A percentile compares a stretch with the other conserved stretches of the same genome.
Evolutionary conservation across 2,888 invertebrate genomes (phyloP).

Genomic region (Mylabris sibirica): DNA sequence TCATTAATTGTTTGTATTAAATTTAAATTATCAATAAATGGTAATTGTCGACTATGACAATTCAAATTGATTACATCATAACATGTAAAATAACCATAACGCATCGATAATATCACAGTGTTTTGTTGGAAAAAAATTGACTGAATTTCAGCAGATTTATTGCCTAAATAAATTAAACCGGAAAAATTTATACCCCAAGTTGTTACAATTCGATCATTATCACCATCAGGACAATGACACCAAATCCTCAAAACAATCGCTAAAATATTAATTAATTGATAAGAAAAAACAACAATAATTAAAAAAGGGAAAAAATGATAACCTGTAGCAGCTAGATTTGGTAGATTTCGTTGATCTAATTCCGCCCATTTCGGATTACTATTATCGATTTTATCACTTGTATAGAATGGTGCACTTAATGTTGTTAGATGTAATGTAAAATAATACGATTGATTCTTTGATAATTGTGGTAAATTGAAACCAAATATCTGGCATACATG

Average conservation of each 20-base stretch:
- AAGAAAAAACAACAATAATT: not conserved
- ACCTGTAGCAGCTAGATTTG: slow-evolving; percentile 61
- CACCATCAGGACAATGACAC: slow-evolving; percentile 51
- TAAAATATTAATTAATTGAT: slow-evolving; percentile 24
- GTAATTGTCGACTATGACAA: slow-evolving; percentile 48
- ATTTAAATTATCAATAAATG: slow-evolving; percentile 55
- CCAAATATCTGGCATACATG: slow-evolving; percentile 80
- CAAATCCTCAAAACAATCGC: slow-evolving; percentile 63
- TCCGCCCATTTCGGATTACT: slow-evolving; percentile 84
- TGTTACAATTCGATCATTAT: slow-evolving; percentile 70
- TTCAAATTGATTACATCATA: slow-evolving; percentile 59
- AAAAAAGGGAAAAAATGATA: not conserved
- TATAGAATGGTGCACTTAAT: slow-evolving; percentile 85
- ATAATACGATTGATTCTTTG: slow-evolving; percentile 71
- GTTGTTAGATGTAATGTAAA: slow-evolving; percentile 82
- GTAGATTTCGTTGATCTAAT: slow-evolving; percentile 71
- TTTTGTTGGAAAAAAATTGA: slow-evolving; percentile 73
- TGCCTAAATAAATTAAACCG: slow-evolving; percentile 79
- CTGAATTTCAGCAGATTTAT: slow-evolving; percentile 71
- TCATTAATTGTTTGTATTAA: slow-evolving; percentile 46
- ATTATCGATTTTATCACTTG: slow-evolving; percentile 77
- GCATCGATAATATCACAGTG: slow-evolving; percentile 85
- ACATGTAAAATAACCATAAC: slow-evolving; percentile 84
- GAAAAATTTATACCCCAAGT: slow-evolving; percentile 88
- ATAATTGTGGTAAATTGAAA: slow-evolving; percentile 64